Conservation (phyloP, 2,113 vertebrate species). For the Clupea harengus region DNA sequence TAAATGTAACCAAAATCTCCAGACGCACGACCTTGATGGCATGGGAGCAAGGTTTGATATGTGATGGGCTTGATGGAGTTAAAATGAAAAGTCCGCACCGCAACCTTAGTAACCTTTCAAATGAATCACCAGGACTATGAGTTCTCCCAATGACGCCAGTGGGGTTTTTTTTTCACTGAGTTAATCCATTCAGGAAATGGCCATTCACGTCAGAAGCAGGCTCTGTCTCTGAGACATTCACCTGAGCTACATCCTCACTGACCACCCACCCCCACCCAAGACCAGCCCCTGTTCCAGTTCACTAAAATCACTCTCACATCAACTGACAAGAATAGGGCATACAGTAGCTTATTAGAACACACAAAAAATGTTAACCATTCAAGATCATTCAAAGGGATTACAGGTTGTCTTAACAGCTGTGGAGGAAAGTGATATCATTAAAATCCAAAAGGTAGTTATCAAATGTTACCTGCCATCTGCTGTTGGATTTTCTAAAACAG, state of each 20-base stretch:
- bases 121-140: background rate
- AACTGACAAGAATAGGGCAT: background rate
- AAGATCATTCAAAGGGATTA: background rate
- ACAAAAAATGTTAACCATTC: background rate
- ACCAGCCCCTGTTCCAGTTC: background rate
- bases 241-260: background rate
- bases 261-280: background rate
- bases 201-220: background rate
- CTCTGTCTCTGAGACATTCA: background rate
- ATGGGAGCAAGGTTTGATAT: background rate
- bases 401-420: background rate
- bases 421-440: background rate
- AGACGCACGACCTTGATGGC: background rate
- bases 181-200: background rate
- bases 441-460: background rate
- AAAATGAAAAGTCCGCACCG: background rate
- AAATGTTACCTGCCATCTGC: constrained; percentile 2
- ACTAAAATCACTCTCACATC: background rate
- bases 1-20: background rate
- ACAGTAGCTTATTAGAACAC: background rate
- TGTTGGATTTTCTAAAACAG: background rate
- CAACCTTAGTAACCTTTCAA: background rate
- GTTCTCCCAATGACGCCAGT: background rate
- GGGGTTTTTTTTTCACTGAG: background rate
- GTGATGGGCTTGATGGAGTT: background rate